phyloP scores from a whole-genome alignment of 1,140 invertebrate species.

The Procambarus clarkii region DNA sequence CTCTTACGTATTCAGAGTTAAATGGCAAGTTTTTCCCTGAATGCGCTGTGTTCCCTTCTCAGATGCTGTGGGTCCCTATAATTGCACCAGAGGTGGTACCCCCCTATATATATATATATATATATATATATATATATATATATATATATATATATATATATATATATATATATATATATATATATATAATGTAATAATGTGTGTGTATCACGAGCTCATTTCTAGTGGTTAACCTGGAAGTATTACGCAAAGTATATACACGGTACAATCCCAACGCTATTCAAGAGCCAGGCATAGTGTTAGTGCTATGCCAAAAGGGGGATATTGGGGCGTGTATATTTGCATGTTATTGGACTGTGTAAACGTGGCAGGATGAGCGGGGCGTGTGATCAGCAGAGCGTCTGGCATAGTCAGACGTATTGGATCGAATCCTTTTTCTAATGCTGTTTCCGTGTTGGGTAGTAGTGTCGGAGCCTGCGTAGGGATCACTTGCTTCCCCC shows the following conservation, averaged over 20 bases:
- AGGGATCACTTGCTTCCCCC: no score
- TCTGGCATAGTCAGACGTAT: not conserved
- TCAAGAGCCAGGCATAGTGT: not conserved
- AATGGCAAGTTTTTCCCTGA: no score
- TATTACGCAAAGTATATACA: not conserved
- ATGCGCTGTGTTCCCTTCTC: no score
- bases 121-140: no score
- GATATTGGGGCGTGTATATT: not conserved
- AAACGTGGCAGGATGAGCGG: not conserved
- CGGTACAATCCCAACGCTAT: constrained; percentile 1
- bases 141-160: no score
- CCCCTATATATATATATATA: no score
- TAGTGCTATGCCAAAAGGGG: not conserved
- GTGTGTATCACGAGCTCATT: not conserved
- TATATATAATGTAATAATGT: no score
- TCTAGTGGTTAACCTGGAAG: not conserved
- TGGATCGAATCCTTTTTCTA: not conserved
- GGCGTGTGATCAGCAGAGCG: not conserved
- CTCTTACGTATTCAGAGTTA: no score
- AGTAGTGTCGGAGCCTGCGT: not conserved
- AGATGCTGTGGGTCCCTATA: no score
- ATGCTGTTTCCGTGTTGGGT: not conserved
- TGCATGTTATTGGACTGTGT: constrained; percentile 9
- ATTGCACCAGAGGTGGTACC: no score
- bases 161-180: no score